A percentile compares a stretch with the other conserved stretches of the same genome.
phyloP scores from a whole-genome alignment of 2,113 vertebrate species.

The Hystrix cristata region DNA sequence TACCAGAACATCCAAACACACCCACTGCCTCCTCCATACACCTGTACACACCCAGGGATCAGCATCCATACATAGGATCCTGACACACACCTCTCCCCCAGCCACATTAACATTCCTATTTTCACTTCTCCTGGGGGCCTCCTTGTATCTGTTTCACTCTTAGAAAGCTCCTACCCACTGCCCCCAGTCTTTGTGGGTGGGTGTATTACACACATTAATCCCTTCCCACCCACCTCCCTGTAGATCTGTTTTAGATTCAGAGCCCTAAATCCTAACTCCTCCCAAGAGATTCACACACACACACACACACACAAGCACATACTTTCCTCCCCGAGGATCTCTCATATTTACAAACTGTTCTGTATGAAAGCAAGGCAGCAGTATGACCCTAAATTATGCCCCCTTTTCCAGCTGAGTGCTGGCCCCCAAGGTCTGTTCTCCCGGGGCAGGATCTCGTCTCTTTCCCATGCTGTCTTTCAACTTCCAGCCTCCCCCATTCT shows the following conservation, averaged over 20 bases:
- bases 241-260: conserved; percentile 68
- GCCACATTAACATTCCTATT: not conserved
- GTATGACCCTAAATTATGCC: not conserved
- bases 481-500: not conserved
- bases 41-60: not conserved
- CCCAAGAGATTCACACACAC: not conserved
- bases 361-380: not conserved
- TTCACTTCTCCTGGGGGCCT: not conserved
- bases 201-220: conserved; percentile 69
- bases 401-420: not conserved
- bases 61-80: not conserved
- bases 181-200: conserved; percentile 60
- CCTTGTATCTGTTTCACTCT: not conserved
- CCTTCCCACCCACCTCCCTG: conserved; percentile 38
- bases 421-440: not conserved
- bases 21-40: not conserved
- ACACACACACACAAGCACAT: not conserved
- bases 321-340: conserved; percentile 12
- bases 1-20: conserved; percentile 9
- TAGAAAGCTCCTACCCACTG: conserved; percentile 18
- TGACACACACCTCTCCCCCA: not conserved
- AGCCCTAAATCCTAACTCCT: conserved; percentile 66
- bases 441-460: not conserved
- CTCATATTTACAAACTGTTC: conserved; percentile 66
- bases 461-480: not conserved